Base-by-base conservation (phyloP, 92 coral and sea anemone species). In the Palythoa grandiflora region DNA sequence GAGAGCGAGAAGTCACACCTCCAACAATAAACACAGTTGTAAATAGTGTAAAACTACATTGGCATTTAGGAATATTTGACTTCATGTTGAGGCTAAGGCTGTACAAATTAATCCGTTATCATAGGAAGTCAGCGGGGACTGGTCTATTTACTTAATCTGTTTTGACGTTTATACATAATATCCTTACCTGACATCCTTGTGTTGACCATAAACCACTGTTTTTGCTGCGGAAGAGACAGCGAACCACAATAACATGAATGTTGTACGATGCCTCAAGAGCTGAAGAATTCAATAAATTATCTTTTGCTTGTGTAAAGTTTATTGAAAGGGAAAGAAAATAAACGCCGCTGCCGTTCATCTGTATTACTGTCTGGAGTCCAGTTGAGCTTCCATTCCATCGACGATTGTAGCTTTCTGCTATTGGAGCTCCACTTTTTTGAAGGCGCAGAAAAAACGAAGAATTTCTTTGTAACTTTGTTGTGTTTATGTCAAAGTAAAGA, bases 161-260 rank as follows among this genome's bases (percentile, higher is more conserved):
- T 28, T 28, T 28, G 28, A 28, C 28, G 28, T 28, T 28, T 28
- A 28, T 28, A 28, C 28, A 28, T 28, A 28, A 28, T 28, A 40
- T 60, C 16, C 75, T 4, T 44, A 81, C 86, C 86, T 81, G 44
- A 52, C 86, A 21, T 65, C 86, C 86, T 44, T 81, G 86, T 47
- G 86, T 17, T 63, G 73, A 66, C 86, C 86, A 81, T 39, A 19
- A 53, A 40, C 73, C 76, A n/a, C 76, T 51, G 37, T n/a, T 15
- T 7, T 50, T 71, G 65, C 48, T 48, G 59, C 86, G 74, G 86
- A 63, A 81, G 48, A n/a, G 47, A 66, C 86, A 81, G 9, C 76
- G 75, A 39, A 66, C 75, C 38, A 81, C 38, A 13, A 16, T 65
- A 38, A 66, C 6, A 28, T 28, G 44, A 71, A 81, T 81, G 72